phyloP scores from a whole-genome alignment of 92 coral and sea anemone genomes.

The Bergia sp. region DNA sequence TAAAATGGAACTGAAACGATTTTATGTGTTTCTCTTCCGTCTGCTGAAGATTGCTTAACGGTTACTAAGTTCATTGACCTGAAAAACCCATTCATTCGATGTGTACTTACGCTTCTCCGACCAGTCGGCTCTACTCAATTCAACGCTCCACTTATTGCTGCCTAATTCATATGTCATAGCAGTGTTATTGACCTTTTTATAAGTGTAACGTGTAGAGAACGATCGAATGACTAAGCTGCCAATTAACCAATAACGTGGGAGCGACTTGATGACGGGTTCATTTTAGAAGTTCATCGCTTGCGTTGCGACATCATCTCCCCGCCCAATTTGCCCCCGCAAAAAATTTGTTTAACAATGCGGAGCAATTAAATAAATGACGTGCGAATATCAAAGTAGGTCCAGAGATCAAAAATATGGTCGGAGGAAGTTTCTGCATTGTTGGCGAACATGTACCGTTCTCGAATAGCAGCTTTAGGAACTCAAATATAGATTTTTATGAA shows the following conservation, averaged over 20 bases:
- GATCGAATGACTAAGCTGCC: not conserved
- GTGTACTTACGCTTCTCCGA: not conserved
- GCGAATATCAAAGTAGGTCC: not conserved
- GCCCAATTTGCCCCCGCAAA: not conserved
- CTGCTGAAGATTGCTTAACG: not conserved
- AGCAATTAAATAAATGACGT: not conserved
- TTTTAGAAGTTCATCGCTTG: not conserved
- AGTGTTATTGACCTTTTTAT: conserved; percentile 1
- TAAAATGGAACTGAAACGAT: not conserved
- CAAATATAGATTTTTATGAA: no score
- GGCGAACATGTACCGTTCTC: not conserved
- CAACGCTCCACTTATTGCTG: not conserved
- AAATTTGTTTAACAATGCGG: not conserved
- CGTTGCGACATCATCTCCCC: not conserved
- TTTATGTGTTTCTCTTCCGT: not conserved
- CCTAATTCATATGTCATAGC: not conserved
- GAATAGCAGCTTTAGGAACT: not conserved
- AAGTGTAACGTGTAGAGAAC: not conserved
- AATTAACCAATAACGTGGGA: not conserved
- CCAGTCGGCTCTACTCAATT: not conserved
- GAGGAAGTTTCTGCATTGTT: not conserved
- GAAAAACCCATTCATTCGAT: not conserved
- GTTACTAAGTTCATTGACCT: not conserved
- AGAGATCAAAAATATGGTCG: not conserved
- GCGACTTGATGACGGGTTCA: not conserved